These are phyloP conservation scores for Neolamprologus variostigma DNA, from an alignment of 2,113 vertebrate genomes.

Conservation along the genomic window DNA sequence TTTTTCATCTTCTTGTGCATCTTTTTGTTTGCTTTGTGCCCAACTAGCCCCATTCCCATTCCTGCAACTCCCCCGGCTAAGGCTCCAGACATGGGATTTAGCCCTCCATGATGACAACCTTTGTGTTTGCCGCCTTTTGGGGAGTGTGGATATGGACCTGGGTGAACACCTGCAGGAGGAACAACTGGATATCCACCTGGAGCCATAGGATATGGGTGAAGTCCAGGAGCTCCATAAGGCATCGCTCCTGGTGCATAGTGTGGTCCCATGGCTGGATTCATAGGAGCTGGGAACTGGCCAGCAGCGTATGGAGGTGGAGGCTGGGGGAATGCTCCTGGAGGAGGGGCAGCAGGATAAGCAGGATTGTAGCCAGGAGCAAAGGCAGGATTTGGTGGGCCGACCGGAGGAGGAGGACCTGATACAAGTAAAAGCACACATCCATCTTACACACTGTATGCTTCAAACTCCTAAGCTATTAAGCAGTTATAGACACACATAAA, in stretches of 20 bases:
- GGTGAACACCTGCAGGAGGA: conserved; percentile 51
- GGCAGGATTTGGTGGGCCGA: conserved; percentile 46
- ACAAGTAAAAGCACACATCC: background rate
- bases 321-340: conserved; percentile 47
- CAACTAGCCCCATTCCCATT: conserved; percentile 40
- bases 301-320: conserved; percentile 47
- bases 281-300: conserved; percentile 37
- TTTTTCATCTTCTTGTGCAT: conserved; percentile 78
- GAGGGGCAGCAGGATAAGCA: conserved; percentile 33
- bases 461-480: background rate
- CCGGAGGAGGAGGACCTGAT: conserved; percentile 48
- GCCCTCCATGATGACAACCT: background rate
- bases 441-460: background rate
- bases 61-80: conserved; percentile 55
- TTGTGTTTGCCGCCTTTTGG: conserved; percentile 39
- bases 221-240: conserved; percentile 34
- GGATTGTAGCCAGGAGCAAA: conserved; percentile 61
- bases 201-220: conserved; percentile 39
- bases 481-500: background rate
- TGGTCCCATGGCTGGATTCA: conserved; percentile 54
- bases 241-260: conserved; percentile 4
- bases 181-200: conserved; percentile 41
- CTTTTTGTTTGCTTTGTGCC: conserved; percentile 73
- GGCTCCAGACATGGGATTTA: conserved; percentile 41
- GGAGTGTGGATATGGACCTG: conserved; percentile 55